phyloP scores from a whole-genome alignment of 2,113 vertebrate species.

The chimpanzee (Pan troglodytes) region NHGRI_mPanTro3-v2.1_pri NC_086015.1:81406001-81406500 shows the following conservation, averaged over 20 bases:
- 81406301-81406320: not conserved
- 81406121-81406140: not conserved
- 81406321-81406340: not conserved
- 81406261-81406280: not conserved
- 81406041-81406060: not conserved
- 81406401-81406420: not conserved
- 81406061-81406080: slow-evolving; percentile 3
- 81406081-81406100: not conserved
- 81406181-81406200: not conserved
- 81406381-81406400: not conserved
- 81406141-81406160: not conserved
- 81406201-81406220: not conserved
- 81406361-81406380: not conserved
- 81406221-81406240: not conserved
- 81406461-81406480: not conserved
- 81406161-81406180: not conserved
- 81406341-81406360: slow-evolving; percentile 36
- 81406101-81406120: not conserved
- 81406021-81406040: not conserved
- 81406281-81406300: not conserved
- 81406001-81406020: not conserved
- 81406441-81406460: not conserved
- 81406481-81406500: slow-evolving; percentile 10
- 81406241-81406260: not conserved
- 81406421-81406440: not conserved